Conservation (phyloP, 2,797 vertebrate species). For the Falco concolor region DNA sequence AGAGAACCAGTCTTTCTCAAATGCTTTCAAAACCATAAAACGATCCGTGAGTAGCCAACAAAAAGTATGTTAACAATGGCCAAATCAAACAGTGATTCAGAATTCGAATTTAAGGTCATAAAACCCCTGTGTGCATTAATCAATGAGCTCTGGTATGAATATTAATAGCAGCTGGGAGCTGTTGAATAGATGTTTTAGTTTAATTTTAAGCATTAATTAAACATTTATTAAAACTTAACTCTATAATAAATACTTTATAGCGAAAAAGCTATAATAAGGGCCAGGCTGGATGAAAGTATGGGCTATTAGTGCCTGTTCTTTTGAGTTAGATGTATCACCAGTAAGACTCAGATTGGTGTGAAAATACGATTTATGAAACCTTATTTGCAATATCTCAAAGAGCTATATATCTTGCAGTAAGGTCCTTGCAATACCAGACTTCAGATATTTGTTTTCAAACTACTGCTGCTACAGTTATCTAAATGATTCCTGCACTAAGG, state of each 20-base stretch:
- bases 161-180: slow-evolving; percentile 45
- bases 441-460: not conserved
- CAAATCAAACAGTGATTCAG: slow-evolving; percentile 63
- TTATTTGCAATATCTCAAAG: not conserved
- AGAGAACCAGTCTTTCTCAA: slow-evolving; percentile 40
- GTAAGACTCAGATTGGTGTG: not conserved
- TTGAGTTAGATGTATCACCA: not conserved
- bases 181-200: slow-evolving; percentile 22
- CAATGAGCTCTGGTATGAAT: slow-evolving; percentile 33
- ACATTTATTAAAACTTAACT: slow-evolving; percentile 37
- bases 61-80: slow-evolving; percentile 47
- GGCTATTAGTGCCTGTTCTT: not conserved
- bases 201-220: slow-evolving; percentile 48
- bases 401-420: not conserved
- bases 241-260: slow-evolving; percentile 12
- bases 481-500: not conserved
- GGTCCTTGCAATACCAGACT: not conserved
- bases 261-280: not conserved
- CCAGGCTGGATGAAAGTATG: not conserved
- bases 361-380: not conserved
- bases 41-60: slow-evolving; percentile 37
- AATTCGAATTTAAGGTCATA: slow-evolving; percentile 60
- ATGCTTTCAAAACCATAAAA: slow-evolving; percentile 47
- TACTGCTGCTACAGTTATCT: not conserved
- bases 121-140: slow-evolving; percentile 49